Percentiles rank a stretch among this genome's conserved stretches.
phyloP scores from a whole-genome alignment of 2,797 vertebrate species.

The Saxicola maurus region DNA sequence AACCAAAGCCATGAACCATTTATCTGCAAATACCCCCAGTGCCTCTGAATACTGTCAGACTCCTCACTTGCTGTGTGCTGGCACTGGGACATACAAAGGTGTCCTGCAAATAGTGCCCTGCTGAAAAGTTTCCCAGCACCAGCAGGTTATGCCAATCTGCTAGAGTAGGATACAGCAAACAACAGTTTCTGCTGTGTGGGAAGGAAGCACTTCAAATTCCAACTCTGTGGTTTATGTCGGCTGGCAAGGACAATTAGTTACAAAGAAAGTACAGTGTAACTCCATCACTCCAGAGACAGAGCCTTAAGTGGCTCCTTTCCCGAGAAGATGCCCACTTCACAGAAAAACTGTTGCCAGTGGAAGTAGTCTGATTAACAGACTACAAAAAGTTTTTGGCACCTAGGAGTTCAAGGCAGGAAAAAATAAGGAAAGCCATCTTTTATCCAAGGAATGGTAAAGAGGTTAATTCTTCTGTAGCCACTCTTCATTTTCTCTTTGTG shows the following conservation, averaged over 20 bases:
- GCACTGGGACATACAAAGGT: not conserved
- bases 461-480: not conserved
- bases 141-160: not conserved
- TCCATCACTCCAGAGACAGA: not conserved
- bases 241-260: not conserved
- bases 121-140: not conserved
- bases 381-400: not conserved
- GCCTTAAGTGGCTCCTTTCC: not conserved
- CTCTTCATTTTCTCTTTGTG: not conserved
- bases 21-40: not conserved
- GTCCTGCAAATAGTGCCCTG: not conserved
- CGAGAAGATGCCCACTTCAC: not conserved
- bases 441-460: not conserved
- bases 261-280: not conserved
- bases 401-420: not conserved
- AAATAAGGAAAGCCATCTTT: not conserved
- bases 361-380: not conserved
- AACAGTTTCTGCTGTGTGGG: not conserved
- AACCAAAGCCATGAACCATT: not conserved
- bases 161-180: not conserved
- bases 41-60: not conserved
- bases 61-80: not conserved
- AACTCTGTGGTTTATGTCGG: accelerated
- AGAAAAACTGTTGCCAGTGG: not conserved
- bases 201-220: not conserved